A percentile compares a stretch with the other conserved stretches of the same genome.
These are phyloP conservation scores for Opisthograptis luteolata DNA, from an alignment of 2,888 invertebrate species.

Conservation along the genomic window DNA sequence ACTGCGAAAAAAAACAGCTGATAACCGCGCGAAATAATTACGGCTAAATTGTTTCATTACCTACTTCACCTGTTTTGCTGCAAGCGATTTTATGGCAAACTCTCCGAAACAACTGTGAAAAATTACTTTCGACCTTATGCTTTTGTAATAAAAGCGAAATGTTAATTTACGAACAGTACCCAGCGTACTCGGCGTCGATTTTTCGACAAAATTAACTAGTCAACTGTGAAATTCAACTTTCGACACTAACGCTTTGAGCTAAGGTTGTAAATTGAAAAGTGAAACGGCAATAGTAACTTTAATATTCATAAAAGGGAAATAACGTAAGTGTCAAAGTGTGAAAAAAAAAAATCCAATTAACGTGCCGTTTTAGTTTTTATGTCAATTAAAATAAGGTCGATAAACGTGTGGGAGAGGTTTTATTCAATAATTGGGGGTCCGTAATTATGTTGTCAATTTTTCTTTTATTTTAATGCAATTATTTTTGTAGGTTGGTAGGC, in stretches of 20 bases:
- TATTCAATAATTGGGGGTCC: conserved; percentile 36
- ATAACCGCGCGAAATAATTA: conserved; percentile 58
- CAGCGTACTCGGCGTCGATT: conserved; percentile 13
- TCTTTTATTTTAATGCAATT: conserved; percentile 40
- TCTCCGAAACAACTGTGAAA: conserved; percentile 13
- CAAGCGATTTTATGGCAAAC: conserved; percentile 33
- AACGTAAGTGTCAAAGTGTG: conserved; percentile 32
- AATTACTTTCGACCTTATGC: conserved; percentile 7
- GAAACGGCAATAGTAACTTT: not conserved
- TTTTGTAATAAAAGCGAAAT: conserved; percentile 5
- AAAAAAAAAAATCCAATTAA: conserved; percentile 21
- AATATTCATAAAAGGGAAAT: conserved; percentile 20
- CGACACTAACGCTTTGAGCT: not conserved
- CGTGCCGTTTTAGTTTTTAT: conserved; percentile 32
- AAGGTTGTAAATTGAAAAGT: not conserved
- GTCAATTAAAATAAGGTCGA: conserved; percentile 27
- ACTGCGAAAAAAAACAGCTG: conserved; percentile 55
- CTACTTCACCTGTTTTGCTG: conserved; percentile 55
- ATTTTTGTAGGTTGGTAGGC: conserved; percentile 37
- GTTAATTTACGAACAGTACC: not conserved
- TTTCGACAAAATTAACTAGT: conserved; percentile 26
- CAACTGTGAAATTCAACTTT: conserved; percentile 18
- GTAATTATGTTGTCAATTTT: conserved; percentile 59
- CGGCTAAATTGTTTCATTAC: conserved; percentile 71
- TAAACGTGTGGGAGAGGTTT: conserved; percentile 22